phyloP scores from a whole-genome alignment of 2,888 invertebrate genomes.

The Bombyx huttoni region DNA sequence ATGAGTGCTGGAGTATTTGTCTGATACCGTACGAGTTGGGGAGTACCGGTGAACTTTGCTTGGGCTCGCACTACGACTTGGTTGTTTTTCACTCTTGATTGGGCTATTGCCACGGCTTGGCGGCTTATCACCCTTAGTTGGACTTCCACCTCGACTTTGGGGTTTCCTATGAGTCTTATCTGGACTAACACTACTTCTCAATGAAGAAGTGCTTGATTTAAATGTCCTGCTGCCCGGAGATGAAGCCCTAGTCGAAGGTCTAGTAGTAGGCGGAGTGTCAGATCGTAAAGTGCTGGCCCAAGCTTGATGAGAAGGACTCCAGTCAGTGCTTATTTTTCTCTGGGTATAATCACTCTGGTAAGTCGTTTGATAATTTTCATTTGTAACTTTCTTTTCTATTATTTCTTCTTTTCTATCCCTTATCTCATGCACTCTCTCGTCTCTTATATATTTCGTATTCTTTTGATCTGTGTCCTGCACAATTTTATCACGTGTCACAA shows the following conservation, averaged over 20 bases:
- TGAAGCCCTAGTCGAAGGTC: slow-evolving; percentile 64
- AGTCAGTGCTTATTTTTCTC: slow-evolving; percentile 74
- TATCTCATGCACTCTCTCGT: slow-evolving; percentile 24
- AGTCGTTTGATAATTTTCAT: slow-evolving; percentile 72
- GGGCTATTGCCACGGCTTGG: slow-evolving; percentile 46
- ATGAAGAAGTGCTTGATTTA: slow-evolving; percentile 64
- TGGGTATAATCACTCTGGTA: slow-evolving; percentile 72
- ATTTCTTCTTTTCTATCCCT: slow-evolving; percentile 33
- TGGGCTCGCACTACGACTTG: slow-evolving; percentile 45
- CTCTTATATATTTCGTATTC: slow-evolving; percentile 11
- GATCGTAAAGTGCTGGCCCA: slow-evolving; percentile 82
- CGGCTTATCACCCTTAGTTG: slow-evolving; percentile 27
- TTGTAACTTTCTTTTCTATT: slow-evolving; percentile 35
- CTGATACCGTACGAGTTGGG: slow-evolving; percentile 34
- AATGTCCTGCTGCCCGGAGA: slow-evolving; percentile 68
- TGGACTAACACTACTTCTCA: slow-evolving; percentile 68
- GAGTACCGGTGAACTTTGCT: slow-evolving; percentile 38
- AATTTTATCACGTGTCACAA: slow-evolving; percentile 11
- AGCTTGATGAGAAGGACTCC: slow-evolving; percentile 81
- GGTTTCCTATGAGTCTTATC: slow-evolving; percentile 48
- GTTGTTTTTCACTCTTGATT: slow-evolving; percentile 25
- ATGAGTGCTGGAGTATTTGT: slow-evolving; percentile 34
- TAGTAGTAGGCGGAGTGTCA: slow-evolving; percentile 72
- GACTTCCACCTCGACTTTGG: slow-evolving; percentile 44
- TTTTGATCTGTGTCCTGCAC: background rate